Evolutionary conservation across 2,888 invertebrate genomes (phyloP).

Genomic region (Apeira syringaria): DNA sequence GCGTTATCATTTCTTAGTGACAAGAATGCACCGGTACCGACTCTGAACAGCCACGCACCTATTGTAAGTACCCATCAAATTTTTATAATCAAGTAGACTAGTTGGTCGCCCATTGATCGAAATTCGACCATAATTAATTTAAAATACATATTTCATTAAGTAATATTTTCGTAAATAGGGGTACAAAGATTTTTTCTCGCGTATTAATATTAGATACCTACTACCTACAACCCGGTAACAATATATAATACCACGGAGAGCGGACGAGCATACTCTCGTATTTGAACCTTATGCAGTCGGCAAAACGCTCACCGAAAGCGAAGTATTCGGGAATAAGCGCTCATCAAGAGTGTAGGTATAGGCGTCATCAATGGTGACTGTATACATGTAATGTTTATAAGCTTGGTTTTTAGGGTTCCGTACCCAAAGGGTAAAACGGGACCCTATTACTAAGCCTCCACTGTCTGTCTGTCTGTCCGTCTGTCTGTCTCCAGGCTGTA

Average conservation of each 20-base stretch:
- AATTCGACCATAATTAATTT: conserved; percentile 13
- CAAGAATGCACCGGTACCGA: conserved; percentile 25
- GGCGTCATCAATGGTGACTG: conserved; percentile 27
- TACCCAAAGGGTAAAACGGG: background rate
- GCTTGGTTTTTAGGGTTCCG: too few relatives aligned
- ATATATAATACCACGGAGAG: conserved; percentile 25
- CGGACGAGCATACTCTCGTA: conserved; percentile 26
- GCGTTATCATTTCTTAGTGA: conserved; percentile 27
- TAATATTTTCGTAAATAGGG: conserved; percentile 26
- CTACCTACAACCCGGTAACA: conserved; percentile 29
- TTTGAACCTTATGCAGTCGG: conserved; percentile 26
- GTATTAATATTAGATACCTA: conserved; percentile 25
- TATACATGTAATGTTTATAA: conserved; percentile 24
- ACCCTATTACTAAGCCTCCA: background rate
- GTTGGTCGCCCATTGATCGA: conserved; percentile 18
- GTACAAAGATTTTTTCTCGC: conserved; percentile 24
- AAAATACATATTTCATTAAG: conserved; percentile 27
- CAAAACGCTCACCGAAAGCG: conserved; percentile 26
- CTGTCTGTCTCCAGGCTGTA: background rate
- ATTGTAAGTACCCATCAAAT: conserved; percentile 24
- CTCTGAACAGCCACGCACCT: conserved; percentile 26
- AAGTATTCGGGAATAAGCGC: conserved; percentile 28
- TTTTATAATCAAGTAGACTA: conserved; percentile 23
- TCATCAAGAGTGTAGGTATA: conserved; percentile 25
- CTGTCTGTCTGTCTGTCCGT: background rate